phyloP scores from a whole-genome alignment of 2,888 invertebrate species.

The Perizoma affinitatum region DNA sequence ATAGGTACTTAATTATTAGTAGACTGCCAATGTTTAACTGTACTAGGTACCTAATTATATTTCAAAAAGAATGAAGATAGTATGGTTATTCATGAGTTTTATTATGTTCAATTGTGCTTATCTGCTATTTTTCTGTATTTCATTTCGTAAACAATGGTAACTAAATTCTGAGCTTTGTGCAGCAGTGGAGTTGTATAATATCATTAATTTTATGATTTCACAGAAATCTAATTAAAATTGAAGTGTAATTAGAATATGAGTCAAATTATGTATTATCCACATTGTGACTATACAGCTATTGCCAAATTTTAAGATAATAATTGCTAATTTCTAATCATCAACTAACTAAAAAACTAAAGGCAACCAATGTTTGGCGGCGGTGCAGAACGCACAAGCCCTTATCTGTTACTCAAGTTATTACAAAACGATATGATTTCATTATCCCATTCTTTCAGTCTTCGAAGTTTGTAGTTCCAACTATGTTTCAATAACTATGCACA shows the following conservation, averaged over 20 bases:
- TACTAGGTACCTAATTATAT: too few relatives aligned
- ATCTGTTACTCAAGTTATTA: constrained; percentile 74
- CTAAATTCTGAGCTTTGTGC: constrained; percentile 3
- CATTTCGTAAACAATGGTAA: too few relatives aligned
- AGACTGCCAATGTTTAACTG: too few relatives aligned
- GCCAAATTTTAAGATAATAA: constrained; percentile 29
- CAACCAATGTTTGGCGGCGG: constrained; percentile 59
- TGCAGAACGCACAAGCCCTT: constrained; percentile 71
- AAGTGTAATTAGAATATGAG: constrained; percentile 25
- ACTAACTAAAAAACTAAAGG: constrained; percentile 26
- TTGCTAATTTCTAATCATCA: constrained; percentile 31
- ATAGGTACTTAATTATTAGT: too few relatives aligned
- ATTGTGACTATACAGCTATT: constrained; percentile 37
- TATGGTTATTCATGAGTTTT: too few relatives aligned
- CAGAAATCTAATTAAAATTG: constrained; percentile 25
- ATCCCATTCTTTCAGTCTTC: constrained; percentile 82
- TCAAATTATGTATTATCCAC: constrained; percentile 38
- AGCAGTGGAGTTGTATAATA: constrained; percentile 9
- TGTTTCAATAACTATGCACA: constrained; percentile 72
- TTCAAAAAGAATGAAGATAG: too few relatives aligned
- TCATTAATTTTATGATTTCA: constrained; percentile 4
- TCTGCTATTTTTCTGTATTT: too few relatives aligned
- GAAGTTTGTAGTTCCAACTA: constrained; percentile 79
- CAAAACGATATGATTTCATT: constrained; percentile 82
- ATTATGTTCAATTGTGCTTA: too few relatives aligned